Conservation (phyloP, 2,113 vertebrate species). For the Raphicerus campestris region DNA sequence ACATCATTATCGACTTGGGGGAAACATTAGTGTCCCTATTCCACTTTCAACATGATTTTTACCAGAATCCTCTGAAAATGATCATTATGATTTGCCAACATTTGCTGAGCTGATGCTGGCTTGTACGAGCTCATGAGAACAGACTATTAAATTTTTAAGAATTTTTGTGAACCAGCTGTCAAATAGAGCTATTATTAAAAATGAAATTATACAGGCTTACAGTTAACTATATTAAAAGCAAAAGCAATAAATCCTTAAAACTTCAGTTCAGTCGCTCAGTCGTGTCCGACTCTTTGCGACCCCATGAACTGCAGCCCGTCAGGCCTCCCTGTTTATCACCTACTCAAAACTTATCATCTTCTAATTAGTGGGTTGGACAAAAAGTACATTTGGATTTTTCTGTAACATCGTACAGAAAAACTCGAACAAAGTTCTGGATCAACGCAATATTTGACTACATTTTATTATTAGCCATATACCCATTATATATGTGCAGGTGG, state of each 20-base stretch:
- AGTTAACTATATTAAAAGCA: not conserved
- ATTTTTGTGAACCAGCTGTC: not conserved
- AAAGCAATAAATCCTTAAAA: not conserved
- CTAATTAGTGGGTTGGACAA: not conserved
- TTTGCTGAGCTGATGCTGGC: not conserved
- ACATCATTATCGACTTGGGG: not conserved
- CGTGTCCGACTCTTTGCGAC: rapidly evolving
- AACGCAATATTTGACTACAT: not conserved
- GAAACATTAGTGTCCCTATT: not conserved
- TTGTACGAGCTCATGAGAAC: not conserved
- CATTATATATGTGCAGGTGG: not conserved
- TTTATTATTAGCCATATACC: not conserved
- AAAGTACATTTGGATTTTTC: not conserved
- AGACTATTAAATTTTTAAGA: not conserved
- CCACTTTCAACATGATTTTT: not conserved
- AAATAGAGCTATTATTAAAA: not conserved
- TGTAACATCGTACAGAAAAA: not conserved
- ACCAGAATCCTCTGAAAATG: not conserved
- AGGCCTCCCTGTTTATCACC: not conserved
- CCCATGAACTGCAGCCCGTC: not conserved
- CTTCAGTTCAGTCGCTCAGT: not conserved
- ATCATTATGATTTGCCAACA: not conserved
- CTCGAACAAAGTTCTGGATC: not conserved
- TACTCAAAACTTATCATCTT: not conserved
- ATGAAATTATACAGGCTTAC: not conserved